Base-by-base conservation (phyloP, 1,140 invertebrate species). In the Cryptotermes secundus region DNA sequence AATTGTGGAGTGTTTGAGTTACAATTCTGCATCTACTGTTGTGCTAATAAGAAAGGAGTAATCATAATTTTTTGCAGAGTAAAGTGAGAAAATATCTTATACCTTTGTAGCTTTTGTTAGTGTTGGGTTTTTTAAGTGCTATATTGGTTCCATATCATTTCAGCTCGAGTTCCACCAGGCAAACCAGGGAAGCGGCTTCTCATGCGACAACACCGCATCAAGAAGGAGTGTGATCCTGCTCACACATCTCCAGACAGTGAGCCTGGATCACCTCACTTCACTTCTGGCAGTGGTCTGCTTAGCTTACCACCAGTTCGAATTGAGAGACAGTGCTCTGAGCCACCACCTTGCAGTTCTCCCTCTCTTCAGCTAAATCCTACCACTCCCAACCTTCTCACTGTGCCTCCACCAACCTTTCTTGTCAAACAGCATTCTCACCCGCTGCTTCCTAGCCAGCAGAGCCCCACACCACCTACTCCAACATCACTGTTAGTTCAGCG, bases 341-440 rank as follows among this genome's bases (percentile, higher is more conserved):
- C 92, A 19, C 89, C 91, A 34, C 92, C 92, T 22, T 87, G 90
- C 83, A 80, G 87, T 38, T 83, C 85, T 87, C 16, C 86, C 88
- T n/a, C 86, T 87, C 59, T 31, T 80, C 88, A 91, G 53, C 88
- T 6, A 31, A 72, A 72, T 31, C 59, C 87, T 53, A 3, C 80
- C 34, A 79, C 53, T 34, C 34, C 53, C 6, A 92, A 93, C 87
- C 88, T 93, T 83, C 88, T 94, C 38, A 88, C 91, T 80, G 93
- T 94, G 79, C 93, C 93, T 53, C 90, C 91, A 80, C 88, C 89
- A 9, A 88, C 90, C 14, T 92, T 91, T 86, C 88, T 94, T 82
- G 91, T 92, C 24, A 94, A 94, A 86, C 93, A 94, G 87, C 92
- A 93, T 87, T 94, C 93, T 14, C 93, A 93, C 89, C 93, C 93